Evolutionary conservation across 2,797 vertebrate species (phyloP), one percentile per base, ranked within the genome.

Genomic region (Clarias pachynema): DNA sequence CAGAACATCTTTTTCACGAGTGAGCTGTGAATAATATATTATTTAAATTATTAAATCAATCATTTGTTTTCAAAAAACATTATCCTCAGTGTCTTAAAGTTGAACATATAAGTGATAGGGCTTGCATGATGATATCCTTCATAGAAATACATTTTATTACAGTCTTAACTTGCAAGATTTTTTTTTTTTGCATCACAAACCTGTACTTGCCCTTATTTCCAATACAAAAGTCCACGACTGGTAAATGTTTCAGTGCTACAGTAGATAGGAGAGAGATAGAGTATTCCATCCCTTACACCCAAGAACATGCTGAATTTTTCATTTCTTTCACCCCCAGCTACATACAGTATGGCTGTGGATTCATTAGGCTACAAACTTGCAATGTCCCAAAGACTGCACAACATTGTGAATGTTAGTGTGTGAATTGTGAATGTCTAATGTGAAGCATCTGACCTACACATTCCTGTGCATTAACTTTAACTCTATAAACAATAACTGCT

Each of bases 1-100:
- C 82, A 93, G 86, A 37, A 93, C 87, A 66, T 92, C 92, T 78
- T 88, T 86, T 78, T 93, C 92, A 62, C 91, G 90, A 84, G 57
- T 92, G 62, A 93, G 91, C 92, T 93, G 86, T 69, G 62, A 81
- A 72, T n/a, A 69, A 69, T 69, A 72, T 18, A 57, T 75, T 18
- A 56, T 31, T 73, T 73, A 1, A 1, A 16, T 53, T 53, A 49
- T 26, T 73, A 3, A 53, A 14, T 14, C 49, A 53, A 53, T 53
- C 12, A 53, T 53, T 53, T 53, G 14, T 53, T 53, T 22, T n/a
- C 3, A 44, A 26, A 40, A 29, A 26, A 69, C n/a, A 29, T 24
- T 22, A 56, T 56, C n/a, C 56, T 75, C n/a, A 29, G 3, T 75
- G 26, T 31, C 7, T 31, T 56, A 7, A 29, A 31, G 1, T 4